Evolutionary conservation across 1,140 invertebrate species (phyloP), one percentile per base, ranked within the genome.

Genomic region (Euborellia annulipes): DNA sequence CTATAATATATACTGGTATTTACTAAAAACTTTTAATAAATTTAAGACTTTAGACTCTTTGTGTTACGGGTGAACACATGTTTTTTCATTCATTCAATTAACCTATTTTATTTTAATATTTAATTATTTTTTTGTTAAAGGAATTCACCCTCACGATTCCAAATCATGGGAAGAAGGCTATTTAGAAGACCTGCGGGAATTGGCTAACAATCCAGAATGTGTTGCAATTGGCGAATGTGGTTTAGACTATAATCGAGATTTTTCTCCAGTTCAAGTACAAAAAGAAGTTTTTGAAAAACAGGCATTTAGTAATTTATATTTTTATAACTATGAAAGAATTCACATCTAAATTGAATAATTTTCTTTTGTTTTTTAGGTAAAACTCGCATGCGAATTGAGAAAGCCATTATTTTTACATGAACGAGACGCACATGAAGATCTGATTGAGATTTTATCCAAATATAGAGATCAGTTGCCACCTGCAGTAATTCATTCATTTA

Each of bases 201-300:
- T 89, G 46, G 79, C 83, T 3, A 64, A 66, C 38, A 85, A 86
- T 60, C 76, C 78, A 14, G 88, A 93, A 67, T 93, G 88, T 67
- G 89, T 95, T 27, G 90, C 90, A 1, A 74, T 95, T 18, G 91
- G 90, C 13, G 87, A 92, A 67, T 94, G 89, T 66, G 91, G 90
- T 13, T 70, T 95, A 45, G 91, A 96, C 67, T 95, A 91, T 61
- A 90, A 85, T 64, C 77, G 89, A 58, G 88, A 93, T 63, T 94
- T 93, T 63, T 92, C 88, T 7, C 83, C 91, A 51, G 85, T 83
- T 7, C 77, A 80, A 44, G 76, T 81, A 50, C 91, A 96, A 65
- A 70, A 80, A 50, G 69, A 78, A 52, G 89, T 90, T 18, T 94
- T 95, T 66, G 79, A 83, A 55, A 82, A 88, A 63, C 90, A 94